Evolutionary conservation across 2,888 invertebrate genomes (phyloP), one percentile per base, ranked within the genome.

Genomic region (Seira ritae): DNA sequence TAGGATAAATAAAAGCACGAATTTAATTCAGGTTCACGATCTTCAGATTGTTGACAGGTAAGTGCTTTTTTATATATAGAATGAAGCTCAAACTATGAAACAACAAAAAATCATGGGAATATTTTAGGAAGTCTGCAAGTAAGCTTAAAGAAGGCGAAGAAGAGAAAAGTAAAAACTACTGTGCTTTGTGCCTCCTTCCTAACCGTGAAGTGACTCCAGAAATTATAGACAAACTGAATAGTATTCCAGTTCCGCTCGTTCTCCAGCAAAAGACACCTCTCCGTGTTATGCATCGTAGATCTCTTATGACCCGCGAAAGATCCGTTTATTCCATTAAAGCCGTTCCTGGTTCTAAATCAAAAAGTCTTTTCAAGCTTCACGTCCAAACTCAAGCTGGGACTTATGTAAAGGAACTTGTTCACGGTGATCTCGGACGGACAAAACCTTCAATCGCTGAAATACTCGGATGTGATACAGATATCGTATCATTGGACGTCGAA

Each of bases 381-480:
- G 89, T 97, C 20, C 93, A 93, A 70, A 96, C 97, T 0, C 95
- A 97, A 90, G 98, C 98, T 10, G 98, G 98, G 62, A 97, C 98
- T 55, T 99, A 99, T 90, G 94, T 99, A 0, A 99, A 99, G 91
- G 99, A 99, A 92, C 96, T 99, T 92, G 96, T 97, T 20, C 98
- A 99, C 91, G 97, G 98, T 1, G 99, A 99, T 92, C 95, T 98
- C 90, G 96, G 96, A 0, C 92, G 99, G 88, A 97, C 98, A 0
- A 90, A 90, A 10, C 99, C 99, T 0, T 94, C 93, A 89, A 91
- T 98, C 24, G 91, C 93, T 0, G 92, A 93, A 20, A 91, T 97
- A 62, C 91, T 97, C 50, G 93, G 93, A 0, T 91, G 92, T 31
- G 92, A 93, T 31, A 94, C 96, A 4, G 99, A 99, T 91, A 96